Conservation (phyloP, 2,888 invertebrate species). For the Drosophila prolongata region DNA sequence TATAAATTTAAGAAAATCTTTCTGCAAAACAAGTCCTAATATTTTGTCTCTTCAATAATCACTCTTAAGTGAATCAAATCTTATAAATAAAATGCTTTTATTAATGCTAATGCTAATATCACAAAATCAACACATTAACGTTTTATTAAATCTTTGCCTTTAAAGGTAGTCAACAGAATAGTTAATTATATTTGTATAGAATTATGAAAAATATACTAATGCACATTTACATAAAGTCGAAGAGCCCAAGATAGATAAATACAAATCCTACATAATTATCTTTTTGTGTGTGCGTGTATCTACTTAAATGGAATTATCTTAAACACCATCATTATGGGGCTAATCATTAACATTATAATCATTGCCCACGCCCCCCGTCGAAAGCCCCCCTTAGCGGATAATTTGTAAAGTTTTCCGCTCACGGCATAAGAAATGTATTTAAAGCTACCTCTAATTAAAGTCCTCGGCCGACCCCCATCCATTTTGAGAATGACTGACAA, state of each 20-base stretch:
- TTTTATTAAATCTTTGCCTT: too few relatives aligned
- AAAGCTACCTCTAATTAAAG: conserved; percentile 56
- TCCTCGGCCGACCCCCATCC: conserved; percentile 4
- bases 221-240: neutral
- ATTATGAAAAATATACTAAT: too few relatives aligned
- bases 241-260: neutral
- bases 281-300: neutral
- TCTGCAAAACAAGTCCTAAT: too few relatives aligned
- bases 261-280: neutral
- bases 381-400: conserved; percentile 35
- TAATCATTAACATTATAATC: conserved; percentile 11
- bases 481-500: conserved; percentile 9
- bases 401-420: conserved; percentile 49
- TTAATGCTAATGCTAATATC: too few relatives aligned
- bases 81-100: too few relatives aligned
- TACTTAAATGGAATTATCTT: neutral
- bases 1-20: too few relatives aligned
- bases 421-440: conserved; percentile 59
- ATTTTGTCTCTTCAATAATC: too few relatives aligned
- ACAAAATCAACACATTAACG: too few relatives aligned
- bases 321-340: conserved; percentile 7
- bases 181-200: too few relatives aligned
- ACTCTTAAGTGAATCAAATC: too few relatives aligned
- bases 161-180: too few relatives aligned
- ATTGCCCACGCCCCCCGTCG: neutral